Evolutionary conservation across 2,888 invertebrate species (phyloP), one percentile per base, ranked within the genome.

Genomic region (Diarsia dahlii): DNA sequence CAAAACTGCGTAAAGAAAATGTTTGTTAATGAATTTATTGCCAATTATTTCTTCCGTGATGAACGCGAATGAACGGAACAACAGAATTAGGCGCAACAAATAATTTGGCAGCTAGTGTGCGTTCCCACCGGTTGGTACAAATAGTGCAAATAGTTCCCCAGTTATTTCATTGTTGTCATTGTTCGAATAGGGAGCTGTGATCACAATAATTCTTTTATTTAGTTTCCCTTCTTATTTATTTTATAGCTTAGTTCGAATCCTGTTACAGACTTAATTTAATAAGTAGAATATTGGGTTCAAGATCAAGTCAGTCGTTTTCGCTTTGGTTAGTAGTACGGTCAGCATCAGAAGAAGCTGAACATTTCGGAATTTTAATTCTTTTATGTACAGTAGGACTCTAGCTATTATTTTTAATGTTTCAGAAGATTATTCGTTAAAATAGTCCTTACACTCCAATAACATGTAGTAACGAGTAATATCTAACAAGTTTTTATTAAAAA

Each of bases 121-220:
- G 81, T 84, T 87, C 84, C 84, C 85, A 85, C 82, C 71, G 70
- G 68, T 73, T 80, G 10, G 69, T 76, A 39, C 74, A 80, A 74
- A 81, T 73, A 82, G 79, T 72, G 71, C 71, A 85, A 87, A 85
- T 84, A 87, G 74, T 56, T 28, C 28, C 52, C 56, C 76, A 63
- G 67, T 50, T 68, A 81, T 85, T 67, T 81, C 80, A 71, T 80
- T 82, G 66, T 72, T 73, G 67, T 46, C 73, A 64, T 48, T 78
- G 79, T 63, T 50, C 23, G 56, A 46, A 68, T 66, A 52, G 76
- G 76, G 78, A 67, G 69, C 58, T 15, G 46, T 63, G 66, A 72
- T 67, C 72, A 56, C 50, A 63, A 71, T 18, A 63, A 71, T 18
- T 56, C 48, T 56, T 20, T 68, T 28, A 39, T 64, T 75, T 23